phyloP scores from a whole-genome alignment of 2,888 invertebrate species.

The Himalopsyche tibetana region DNA sequence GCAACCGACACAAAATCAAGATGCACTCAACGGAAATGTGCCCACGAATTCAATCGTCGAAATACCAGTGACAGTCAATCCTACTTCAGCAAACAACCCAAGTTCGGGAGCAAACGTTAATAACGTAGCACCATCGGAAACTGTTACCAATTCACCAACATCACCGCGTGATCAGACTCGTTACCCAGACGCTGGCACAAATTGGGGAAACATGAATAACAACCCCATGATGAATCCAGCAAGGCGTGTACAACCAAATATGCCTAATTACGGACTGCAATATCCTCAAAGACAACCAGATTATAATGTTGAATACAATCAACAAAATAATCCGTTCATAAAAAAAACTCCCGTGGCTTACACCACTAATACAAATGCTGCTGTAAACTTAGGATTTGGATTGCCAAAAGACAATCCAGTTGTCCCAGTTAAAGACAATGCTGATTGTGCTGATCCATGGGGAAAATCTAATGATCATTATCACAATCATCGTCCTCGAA shows the following conservation, averaged over 20 bases:
- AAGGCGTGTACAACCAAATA: neutral
- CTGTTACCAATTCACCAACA: too few species aligned
- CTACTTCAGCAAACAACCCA: neutral
- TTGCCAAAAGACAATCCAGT: neutral
- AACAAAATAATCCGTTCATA: neutral
- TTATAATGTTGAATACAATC: neutral
- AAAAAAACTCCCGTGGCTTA: neutral
- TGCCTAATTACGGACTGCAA: neutral
- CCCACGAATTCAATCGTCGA: neutral
- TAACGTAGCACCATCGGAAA: too few species aligned
- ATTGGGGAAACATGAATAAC: too few species aligned
- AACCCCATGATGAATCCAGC: too few species aligned
- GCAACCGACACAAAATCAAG: neutral
- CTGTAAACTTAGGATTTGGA: neutral
- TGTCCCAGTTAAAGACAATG: neutral
- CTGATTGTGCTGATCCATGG: neutral
- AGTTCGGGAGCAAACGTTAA: neutral
- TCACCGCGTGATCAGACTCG: too few species aligned
- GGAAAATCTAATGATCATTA: neutral
- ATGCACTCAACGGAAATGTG: neutral
- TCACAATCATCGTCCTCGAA: neutral
- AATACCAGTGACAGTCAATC: neutral
- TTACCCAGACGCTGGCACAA: too few species aligned
- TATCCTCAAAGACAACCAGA: neutral
- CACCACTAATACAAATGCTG: neutral